Base-by-base conservation (phyloP, 1,140 invertebrate species). In the Bombus haemorrhoidalis region DNA sequence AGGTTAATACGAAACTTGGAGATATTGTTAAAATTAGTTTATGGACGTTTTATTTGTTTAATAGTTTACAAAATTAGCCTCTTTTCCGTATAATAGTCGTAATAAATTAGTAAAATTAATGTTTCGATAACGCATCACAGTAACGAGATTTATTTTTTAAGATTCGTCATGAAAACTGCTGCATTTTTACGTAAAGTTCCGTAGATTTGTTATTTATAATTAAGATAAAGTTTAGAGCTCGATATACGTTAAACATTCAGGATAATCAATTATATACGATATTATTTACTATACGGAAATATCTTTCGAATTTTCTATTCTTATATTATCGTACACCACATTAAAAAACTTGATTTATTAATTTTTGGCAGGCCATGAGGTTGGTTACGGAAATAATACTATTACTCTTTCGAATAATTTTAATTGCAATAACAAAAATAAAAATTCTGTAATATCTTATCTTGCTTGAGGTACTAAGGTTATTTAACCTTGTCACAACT, bases 301-400 rank as follows among this genome's bases (percentile, higher is more conserved):
- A 41, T 64, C 22, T 43, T 47, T 32, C 39, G 8, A 39, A 73
- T n/a, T 32, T 73, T 62, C n/a, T 39, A 57, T 71, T 43, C 13
- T 34, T 64, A 8, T 69, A 15, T 76, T 10, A 47, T 84, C 22
- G 39, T 85, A 53, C 37, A 72, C 71, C 41, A n/a, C 78, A 39
- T 47, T n/a, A 72, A 37, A 18, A n/a, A 62, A 57, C 59, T 77
- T 34, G 53, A 69, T 85, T 85, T 80, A 34, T 10, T 2, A 41
- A 57, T 68, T 74, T 43, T 75, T n/a, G 69, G 71, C 32, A 85
- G 71, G 84, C 62, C 59, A 81, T 81, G 79, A 85, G 74, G 81
- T 83, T 86, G 71, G 73, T 83, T 83, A 77, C 8, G 37, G n/a
- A 32, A 79, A 28, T 15, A 59, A 75, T 10, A 25, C 5, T 74